Base-by-base conservation (phyloP, 2,113 vertebrate species). In the Hippocampus zosterae region DNA sequence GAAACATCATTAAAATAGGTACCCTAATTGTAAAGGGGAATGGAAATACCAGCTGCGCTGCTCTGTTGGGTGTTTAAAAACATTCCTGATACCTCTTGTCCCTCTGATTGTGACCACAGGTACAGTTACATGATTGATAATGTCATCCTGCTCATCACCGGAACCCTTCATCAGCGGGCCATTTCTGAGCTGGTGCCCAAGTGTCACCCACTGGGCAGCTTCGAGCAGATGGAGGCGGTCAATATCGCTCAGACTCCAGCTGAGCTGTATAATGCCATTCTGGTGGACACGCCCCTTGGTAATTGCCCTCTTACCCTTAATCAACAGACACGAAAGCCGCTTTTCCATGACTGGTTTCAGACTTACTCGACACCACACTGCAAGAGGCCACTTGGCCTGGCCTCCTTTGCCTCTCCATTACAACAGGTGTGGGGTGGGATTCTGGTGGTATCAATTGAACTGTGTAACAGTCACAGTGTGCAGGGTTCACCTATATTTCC, bases 61-160 rank as follows among this genome's bases (percentile, higher is more conserved):
- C 9, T 23, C 21, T 33, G 1, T 64, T 23, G 11, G 15, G 21
- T 11, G 1, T 23, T 13, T 6, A 44, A 42, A 64, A 64, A 23
- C n/a, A 15, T 23, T 11, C 21, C 40, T 33, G 44, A 25, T 66
- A 3, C 8, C 44, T 50, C 16, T 67, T 67, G 16, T 67, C 18
- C n/a, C 25, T 67, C 48, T 52, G 37, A 11, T 2, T 33, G 8
- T 73, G 63, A 11, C 37, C 15, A 50, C 75, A 99, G 96, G 75
- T 99, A 99, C 92, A 99, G 97, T 91, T 99, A 99, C 77, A 99
- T 99, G 97, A 99, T 99, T 0, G 97, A 99, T 88, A 99, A 99
- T 0, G 96, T 99, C 79, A 98, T 98, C 87, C 92, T 99, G 74
- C 93, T 99, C 69, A 99, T 99, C 88, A 99, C 96, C 2, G 97